Percentiles rank a stretch among this genome's conserved stretches.
These are phyloP conservation scores for Dinothrombium tinctorium DNA, from an alignment of 1,140 invertebrate species.

Conservation along the genomic window DNA sequence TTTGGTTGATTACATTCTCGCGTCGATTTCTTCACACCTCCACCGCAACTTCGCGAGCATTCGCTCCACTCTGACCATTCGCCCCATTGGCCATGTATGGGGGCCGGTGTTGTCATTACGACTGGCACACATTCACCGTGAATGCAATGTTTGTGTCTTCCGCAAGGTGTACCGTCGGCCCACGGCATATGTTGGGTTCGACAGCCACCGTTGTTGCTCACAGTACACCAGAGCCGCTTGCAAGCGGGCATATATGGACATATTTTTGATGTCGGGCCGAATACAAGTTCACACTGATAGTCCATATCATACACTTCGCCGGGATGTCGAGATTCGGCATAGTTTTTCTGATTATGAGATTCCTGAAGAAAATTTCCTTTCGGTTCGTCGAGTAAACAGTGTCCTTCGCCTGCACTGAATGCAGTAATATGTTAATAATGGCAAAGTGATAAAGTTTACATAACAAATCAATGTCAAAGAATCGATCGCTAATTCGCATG, in stretches of 20 bases:
- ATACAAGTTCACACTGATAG: conserved; percentile 55
- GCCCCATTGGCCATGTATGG: conserved; percentile 58
- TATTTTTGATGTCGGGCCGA: conserved; percentile 35
- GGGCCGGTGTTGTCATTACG: conserved; percentile 23
- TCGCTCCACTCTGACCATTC: conserved; percentile 41
- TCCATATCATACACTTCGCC: conserved; percentile 48
- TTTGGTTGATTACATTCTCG: conserved; percentile 51
- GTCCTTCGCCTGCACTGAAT: conserved; percentile 32
- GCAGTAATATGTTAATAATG: too few relatives aligned
- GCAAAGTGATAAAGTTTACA: too few relatives aligned
- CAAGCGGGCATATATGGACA: conserved; percentile 50
- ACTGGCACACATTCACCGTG: conserved; percentile 45
- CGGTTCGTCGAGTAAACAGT: conserved; percentile 38
- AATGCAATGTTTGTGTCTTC: conserved; percentile 57
- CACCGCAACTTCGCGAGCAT: conserved; percentile 62
- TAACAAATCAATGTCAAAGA: background rate
- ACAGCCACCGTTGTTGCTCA: conserved; percentile 34
- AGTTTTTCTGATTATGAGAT: too few relatives aligned
- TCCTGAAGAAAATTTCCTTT: conserved; percentile 23
- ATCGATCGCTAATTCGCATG: background rate
- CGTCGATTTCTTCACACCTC: conserved; percentile 46
- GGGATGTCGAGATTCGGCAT: too few relatives aligned
- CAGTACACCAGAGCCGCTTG: conserved; percentile 46
- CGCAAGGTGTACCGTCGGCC: conserved; percentile 71
- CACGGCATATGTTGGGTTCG: conserved; percentile 63